phyloP scores from a whole-genome alignment of 2,113 vertebrate genomes.

The Peucedramus taeniatus region DNA sequence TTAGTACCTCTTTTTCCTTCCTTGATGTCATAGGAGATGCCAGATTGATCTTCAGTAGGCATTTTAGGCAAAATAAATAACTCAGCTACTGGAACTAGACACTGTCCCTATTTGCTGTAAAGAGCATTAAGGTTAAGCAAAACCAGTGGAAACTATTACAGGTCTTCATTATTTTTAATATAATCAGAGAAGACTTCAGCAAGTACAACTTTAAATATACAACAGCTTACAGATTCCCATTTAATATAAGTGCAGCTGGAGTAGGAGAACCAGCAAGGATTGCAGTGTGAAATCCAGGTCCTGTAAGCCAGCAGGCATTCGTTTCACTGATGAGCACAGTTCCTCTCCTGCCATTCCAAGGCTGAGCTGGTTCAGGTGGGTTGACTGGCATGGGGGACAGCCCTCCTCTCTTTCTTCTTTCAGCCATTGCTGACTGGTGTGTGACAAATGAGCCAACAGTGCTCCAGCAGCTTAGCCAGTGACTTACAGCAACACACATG shows the following conservation, averaged over 20 bases:
- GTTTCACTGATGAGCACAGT: rapidly evolving
- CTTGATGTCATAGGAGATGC: not conserved
- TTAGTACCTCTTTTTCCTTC: not conserved
- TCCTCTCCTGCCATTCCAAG: not conserved
- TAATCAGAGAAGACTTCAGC: not conserved
- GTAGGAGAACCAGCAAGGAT: not conserved
- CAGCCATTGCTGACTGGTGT: not conserved
- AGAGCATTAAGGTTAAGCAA: not conserved
- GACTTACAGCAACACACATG: not conserved
- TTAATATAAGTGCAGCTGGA: not conserved
- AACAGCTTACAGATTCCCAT: not conserved
- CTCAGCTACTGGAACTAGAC: not conserved
- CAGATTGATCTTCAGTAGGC: not conserved
- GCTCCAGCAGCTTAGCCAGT: not conserved
- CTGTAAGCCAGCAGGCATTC: not conserved
- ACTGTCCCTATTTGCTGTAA: not conserved
- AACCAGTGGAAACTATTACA: not conserved
- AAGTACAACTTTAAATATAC: not conserved
- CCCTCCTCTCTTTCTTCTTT: not conserved
- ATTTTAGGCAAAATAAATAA: not conserved
- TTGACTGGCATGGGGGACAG: not conserved
- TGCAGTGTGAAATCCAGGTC: not conserved
- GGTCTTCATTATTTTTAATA: not conserved
- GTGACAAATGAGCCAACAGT: not conserved
- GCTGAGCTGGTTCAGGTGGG: not conserved